A percentile compares a stretch with the other conserved stretches of the same genome.
Evolutionary conservation across 2,113 vertebrate genomes (phyloP).

Genomic region (Potamarius usumacintae): DNA sequence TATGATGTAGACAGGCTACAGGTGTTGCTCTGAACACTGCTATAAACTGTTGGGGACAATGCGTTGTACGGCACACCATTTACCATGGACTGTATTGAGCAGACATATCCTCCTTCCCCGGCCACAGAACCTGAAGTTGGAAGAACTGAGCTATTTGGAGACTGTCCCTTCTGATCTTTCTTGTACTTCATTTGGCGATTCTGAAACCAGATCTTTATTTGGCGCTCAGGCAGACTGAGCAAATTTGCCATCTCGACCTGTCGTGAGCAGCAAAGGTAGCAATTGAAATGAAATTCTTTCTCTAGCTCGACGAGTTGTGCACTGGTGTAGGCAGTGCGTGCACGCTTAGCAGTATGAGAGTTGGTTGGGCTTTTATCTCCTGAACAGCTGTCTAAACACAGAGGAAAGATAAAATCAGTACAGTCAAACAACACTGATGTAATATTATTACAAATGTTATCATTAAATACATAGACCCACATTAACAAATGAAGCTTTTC

Average conservation of each 20-base stretch:
- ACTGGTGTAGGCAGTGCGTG: constrained; percentile 97
- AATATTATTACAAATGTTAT: neutral
- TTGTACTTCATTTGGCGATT: constrained; percentile 99
- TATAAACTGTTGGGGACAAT: constrained; percentile 91
- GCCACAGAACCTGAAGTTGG: constrained; percentile 77
- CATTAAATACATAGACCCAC: neutral
- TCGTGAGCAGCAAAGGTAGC: constrained; percentile 94
- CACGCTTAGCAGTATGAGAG: constrained; percentile 91
- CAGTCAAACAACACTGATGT: neutral
- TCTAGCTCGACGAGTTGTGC: constrained; percentile 98
- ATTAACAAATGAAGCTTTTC: neutral
- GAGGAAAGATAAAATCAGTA: constrained; percentile 57
- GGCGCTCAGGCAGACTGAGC: constrained; percentile 96
- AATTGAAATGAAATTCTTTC: constrained; percentile 99
- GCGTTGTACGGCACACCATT: constrained; percentile 93
- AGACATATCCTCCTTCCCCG: constrained; percentile 83
- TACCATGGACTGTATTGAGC: constrained; percentile 96
- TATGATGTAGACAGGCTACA: constrained; percentile 90
- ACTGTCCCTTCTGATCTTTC: constrained; percentile 98
- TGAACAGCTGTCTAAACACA: constrained; percentile 83
- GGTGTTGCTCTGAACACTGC: constrained; percentile 87
- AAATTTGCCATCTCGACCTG: constrained; percentile 98
- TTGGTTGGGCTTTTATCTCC: constrained; percentile 95
- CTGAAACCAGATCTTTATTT: constrained; percentile 99
- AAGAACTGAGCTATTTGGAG: constrained; percentile 89